Conservation (phyloP, 2,113 vertebrate species). For the Ictalurus furcatus region DNA sequence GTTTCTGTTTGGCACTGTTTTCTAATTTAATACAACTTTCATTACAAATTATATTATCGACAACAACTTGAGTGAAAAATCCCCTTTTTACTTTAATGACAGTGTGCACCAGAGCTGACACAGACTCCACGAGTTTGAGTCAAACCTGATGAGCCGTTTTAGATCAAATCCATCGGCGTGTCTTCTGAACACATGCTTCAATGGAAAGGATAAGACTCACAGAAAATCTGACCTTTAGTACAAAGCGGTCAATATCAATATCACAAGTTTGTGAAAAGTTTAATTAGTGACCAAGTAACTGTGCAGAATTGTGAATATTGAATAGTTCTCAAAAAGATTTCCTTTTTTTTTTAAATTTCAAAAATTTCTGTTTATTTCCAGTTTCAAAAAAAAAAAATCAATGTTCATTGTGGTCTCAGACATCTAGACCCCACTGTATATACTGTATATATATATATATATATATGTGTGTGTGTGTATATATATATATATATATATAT, state of each 20-base stretch:
- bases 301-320: not conserved
- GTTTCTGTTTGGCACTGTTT: not conserved
- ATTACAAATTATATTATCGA: not conserved
- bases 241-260: not conserved
- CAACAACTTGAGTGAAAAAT: not conserved
- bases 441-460: no score
- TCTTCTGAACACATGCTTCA: not conserved
- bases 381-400: not conserved
- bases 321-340: no score
- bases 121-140: not conserved
- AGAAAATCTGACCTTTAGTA: not conserved
- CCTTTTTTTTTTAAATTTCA: no score
- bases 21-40: not conserved
- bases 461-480: no score
- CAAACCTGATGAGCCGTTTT: not conserved
- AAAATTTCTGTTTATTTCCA: not conserved
- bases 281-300: not conserved
- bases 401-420: not conserved
- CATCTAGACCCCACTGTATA: not conserved
- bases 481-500: no score
- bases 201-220: not conserved
- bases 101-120: not conserved
- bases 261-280: not conserved
- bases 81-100: not conserved
- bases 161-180: not conserved